These are phyloP conservation scores for Hemibates koningsi DNA, from an alignment of 2,113 vertebrate genomes.

Conservation along the genomic window DNA sequence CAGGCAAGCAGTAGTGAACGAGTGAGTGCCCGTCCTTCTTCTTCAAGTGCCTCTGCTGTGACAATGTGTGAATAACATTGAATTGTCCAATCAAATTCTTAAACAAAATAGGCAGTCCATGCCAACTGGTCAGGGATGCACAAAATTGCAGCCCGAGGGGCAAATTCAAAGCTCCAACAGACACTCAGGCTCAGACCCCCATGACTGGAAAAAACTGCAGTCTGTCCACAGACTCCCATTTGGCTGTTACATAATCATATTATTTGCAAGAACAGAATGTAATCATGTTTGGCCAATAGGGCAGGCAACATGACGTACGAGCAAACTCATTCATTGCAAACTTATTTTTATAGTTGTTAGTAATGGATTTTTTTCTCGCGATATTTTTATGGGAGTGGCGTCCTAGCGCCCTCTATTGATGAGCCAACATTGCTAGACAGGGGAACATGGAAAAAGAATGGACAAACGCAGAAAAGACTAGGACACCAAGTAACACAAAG, in stretches of 20 bases:
- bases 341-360: neutral
- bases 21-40: neutral
- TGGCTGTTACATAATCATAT: neutral
- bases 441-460: neutral
- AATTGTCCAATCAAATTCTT: neutral
- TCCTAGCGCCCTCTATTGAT: neutral
- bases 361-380: neutral
- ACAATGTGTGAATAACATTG: neutral
- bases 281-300: neutral
- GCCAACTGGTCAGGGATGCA: neutral
- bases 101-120: neutral
- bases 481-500: neutral
- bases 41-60: neutral
- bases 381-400: neutral
- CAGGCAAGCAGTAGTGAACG: neutral
- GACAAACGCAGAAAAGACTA: accelerated
- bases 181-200: neutral
- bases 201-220: neutral
- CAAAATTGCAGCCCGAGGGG: neutral
- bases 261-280: neutral
- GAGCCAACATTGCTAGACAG: neutral
- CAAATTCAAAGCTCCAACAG: neutral
- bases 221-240: neutral
- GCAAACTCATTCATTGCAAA: neutral
- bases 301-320: accelerated